Conservation (phyloP, 2,888 invertebrate species). For the Mylabris sibirica region DNA sequence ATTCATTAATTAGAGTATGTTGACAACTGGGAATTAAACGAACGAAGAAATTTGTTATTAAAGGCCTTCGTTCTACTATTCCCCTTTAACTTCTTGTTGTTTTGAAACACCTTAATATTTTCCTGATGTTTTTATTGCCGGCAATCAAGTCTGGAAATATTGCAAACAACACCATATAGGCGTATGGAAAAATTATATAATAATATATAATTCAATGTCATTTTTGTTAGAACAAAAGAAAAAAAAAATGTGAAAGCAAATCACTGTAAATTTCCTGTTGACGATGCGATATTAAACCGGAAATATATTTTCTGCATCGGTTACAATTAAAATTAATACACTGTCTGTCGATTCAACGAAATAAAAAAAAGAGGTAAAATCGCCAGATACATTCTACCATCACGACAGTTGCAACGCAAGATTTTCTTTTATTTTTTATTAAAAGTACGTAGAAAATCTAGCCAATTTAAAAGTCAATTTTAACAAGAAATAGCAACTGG, state of each 20-base stretch:
- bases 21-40: not conserved
- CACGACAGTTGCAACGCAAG: not conserved
- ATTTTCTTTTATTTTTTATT: not conserved
- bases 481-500: slow-evolving; percentile 12
- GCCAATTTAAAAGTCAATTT: slow-evolving; percentile 5
- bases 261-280: slow-evolving; percentile 31
- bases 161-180: not conserved
- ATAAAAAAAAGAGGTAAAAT: not conserved
- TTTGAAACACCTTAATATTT: not conserved
- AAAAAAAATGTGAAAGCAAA: slow-evolving; percentile 16
- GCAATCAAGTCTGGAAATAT: not conserved
- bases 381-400: not conserved
- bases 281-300: slow-evolving; percentile 18
- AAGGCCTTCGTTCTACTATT: slow-evolving; percentile 6
- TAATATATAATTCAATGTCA: slow-evolving; percentile 24
- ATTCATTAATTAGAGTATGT: not conserved
- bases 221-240: slow-evolving; percentile 17
- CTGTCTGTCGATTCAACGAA: not conserved
- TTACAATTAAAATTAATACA: slow-evolving; percentile 21
- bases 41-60: not conserved
- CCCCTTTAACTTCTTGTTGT: not conserved
- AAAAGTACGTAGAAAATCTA: not conserved
- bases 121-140: not conserved
- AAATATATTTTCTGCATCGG: slow-evolving; percentile 22
- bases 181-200: slow-evolving; percentile 7